Base-by-base conservation (phyloP, 2,797 vertebrate genomes). In the Buphagus erythrorhynchus region DNA sequence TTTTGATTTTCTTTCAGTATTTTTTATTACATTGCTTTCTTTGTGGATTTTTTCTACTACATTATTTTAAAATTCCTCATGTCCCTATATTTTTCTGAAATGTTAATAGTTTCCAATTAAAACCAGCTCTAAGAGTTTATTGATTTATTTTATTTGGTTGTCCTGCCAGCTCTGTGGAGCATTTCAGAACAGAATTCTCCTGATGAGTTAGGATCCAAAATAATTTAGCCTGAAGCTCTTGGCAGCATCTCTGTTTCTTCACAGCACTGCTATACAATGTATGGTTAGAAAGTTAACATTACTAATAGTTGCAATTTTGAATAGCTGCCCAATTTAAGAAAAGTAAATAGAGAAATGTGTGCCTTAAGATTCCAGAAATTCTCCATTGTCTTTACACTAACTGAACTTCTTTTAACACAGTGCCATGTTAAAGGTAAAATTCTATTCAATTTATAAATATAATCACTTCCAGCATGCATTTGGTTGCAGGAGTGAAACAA, bases 171-270 rank as follows among this genome's bases (percentile, higher is more conserved):
- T 91, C 78, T 4, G 1, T 88, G 71, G 57, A 96, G 78, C 92
- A 80, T 95, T 95, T 90, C 81, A 91, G 66, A 97, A 95, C 83
- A 96, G 92, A 96, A 95, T 57, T 43, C 85, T 95, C 67, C 69
- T 93, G 88, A 92, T 9, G 16, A 95, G 48, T 79, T 84, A 73
- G 51, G 63, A 92, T 95, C 71, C 96, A 95, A 95, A 97, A 85
- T 78, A 92, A 92, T 97, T 93, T 92, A 78, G 65, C 91, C 76
- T 89, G 84, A 86, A 96, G 92, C 43, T 93, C 67, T 93, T 93
- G 83, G 94, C 91, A 93, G 51, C 35, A 66, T 75, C 48, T 93
- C 73, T 73, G 7, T 95, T 95, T 87, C 91, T 91, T 96, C 78
- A 63, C 46, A 92, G 61, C n/a, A 82, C 40, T 82, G 43, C 16